Evolutionary conservation across 2,113 vertebrate genomes (phyloP).

Genomic region (Anas platyrhynchos): DNA sequence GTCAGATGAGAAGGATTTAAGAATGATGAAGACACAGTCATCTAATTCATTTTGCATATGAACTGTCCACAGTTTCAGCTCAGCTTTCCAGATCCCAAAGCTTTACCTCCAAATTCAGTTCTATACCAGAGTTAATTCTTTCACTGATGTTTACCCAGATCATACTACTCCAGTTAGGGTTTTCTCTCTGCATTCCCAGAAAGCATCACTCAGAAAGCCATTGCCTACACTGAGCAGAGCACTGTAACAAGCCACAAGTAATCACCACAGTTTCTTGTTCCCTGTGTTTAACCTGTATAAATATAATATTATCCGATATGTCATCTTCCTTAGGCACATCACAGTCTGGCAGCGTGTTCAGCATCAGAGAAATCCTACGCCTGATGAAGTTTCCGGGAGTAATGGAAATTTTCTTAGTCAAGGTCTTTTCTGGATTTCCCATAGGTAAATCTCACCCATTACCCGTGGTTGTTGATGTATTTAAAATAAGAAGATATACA

Average conservation of each 20-base stretch:
- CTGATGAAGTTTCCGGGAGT: slow-evolving; percentile 88
- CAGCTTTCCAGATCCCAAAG: not conserved
- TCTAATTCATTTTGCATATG: not conserved
- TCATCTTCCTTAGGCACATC: slow-evolving; percentile 30
- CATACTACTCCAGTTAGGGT: not conserved
- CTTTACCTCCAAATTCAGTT: not conserved
- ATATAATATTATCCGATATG: not conserved
- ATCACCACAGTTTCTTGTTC: not conserved
- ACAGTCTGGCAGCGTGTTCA: slow-evolving; percentile 80
- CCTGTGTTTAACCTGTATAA: not conserved
- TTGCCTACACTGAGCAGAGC: not conserved
- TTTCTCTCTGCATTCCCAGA: not conserved
- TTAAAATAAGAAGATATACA: not conserved
- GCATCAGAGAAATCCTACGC: slow-evolving; percentile 81
- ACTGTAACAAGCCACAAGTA: not conserved
- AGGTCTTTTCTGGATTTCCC: slow-evolving; percentile 86
- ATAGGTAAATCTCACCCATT: slow-evolving; percentile 78
- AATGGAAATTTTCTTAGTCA: slow-evolving; percentile 83
- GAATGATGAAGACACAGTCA: not conserved
- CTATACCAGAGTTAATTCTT: not conserved
- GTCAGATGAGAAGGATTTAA: not conserved
- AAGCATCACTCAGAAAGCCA: not conserved
- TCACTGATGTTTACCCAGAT: not conserved
- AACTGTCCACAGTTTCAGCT: not conserved
- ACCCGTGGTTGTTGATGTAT: not conserved